Evolutionary conservation across 2,888 invertebrate genomes (phyloP).

Genomic region (Pilophorus perplexus): DNA sequence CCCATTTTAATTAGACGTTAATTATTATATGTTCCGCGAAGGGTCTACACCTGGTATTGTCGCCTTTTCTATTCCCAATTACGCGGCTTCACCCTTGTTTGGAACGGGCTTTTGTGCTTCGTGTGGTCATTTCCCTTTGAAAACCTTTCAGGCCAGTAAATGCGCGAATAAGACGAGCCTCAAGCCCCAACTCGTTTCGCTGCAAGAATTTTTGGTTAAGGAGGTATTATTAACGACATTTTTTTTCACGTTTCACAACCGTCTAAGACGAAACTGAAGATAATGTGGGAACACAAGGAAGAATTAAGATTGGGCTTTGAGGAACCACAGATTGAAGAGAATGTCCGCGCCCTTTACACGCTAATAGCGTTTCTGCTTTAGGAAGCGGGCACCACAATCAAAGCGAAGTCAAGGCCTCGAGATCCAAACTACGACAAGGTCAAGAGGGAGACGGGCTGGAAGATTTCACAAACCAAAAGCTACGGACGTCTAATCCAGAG

Average conservation of each 20-base stretch:
- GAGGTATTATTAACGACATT: too few species aligned
- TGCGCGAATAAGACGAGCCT: too few species aligned
- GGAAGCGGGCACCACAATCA: conserved; percentile 17
- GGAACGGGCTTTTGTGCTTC: neutral
- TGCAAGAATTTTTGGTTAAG: too few species aligned
- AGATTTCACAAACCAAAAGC: neutral
- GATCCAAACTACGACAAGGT: conserved; percentile 22
- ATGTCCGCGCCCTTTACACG: conserved; percentile 16
- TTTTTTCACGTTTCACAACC: too few species aligned
- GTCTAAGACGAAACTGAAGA: too few species aligned
- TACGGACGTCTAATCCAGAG: conserved; percentile 4
- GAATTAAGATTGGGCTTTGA: too few species aligned
- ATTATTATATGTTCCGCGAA: conserved; percentile 35
- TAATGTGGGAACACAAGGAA: too few species aligned
- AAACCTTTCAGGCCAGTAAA: too few species aligned
- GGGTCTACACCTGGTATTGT: neutral
- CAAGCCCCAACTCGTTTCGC: too few species aligned
- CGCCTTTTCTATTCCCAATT: conserved; percentile 27
- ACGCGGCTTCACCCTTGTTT: neutral
- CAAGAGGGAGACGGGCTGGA: neutral
- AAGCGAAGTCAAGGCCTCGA: conserved; percentile 4
- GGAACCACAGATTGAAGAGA: too few species aligned
- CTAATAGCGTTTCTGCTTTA: conserved; percentile 22
- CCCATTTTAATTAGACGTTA: conserved; percentile 43
- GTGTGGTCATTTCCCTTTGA: neutral